Evolutionary conservation across 2,888 invertebrate species (phyloP), one percentile per base, ranked within the genome.

Genomic region (Limnephilus marmoratus): DNA sequence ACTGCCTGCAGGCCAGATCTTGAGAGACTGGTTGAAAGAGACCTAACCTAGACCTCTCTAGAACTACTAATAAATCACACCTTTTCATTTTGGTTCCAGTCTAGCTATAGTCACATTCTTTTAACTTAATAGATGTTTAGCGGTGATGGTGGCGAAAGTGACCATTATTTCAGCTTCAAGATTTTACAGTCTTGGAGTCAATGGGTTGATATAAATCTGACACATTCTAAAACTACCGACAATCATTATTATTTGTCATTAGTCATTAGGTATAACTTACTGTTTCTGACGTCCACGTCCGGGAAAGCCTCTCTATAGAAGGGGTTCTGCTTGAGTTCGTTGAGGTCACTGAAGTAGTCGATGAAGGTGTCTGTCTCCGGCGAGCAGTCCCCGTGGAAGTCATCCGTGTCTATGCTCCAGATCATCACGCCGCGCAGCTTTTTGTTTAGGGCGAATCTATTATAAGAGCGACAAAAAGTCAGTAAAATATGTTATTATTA

Each of bases 381-480:
- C 0, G 95, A 94, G 93, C 98, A 98, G 88, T 96, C 96, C 0
- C 98, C 98, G 37, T 96, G 96, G 95, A 98, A 98, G 95, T 98
- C 98, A 94, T 99, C 98, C 0, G 98, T 98, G 95, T 98, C 98
- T 81, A 98, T 97, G 81, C 98, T 98, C 98, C 98, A 98, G 9
- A 98, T 97, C 98, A 98, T 98, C 0, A 97, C 96, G 2, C 98
- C 98, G 0, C 97, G 98, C 0, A 99, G 95, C 5, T 96, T 96
- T 94, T 97, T 96, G 93, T 96, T 96, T 94, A 97, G 96, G 0
- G 97, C 97, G 94, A 97, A 97, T 94, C 97, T 97, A 94, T 3
- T 7, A 68, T 68, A 24, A 68, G 68, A 18, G 68, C 9, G 9
- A 24, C 94, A 93, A 85, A 53, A 37, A 37, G 37, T 37, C 37